Base-by-base conservation (phyloP, 2,113 vertebrate species). In the Eleginops maclovinus region DNA sequence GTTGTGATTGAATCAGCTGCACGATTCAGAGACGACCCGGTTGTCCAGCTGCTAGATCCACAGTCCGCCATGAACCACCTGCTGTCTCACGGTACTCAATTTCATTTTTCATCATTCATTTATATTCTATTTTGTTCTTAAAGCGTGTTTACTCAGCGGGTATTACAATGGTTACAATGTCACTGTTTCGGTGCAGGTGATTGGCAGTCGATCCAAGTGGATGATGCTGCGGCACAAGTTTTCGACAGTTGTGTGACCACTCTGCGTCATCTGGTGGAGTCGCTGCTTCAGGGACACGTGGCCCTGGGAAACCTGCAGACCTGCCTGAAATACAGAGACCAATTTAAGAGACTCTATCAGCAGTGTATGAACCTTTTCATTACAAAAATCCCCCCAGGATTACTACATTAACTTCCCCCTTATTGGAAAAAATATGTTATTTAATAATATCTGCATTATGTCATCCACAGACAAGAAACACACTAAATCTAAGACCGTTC, bases 21-120 rank as follows among this genome's bases (percentile, higher is more conserved):
- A 0, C 65, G 63, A 0, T 92, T 88, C 64, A 53, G 41, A 50
- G 50, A 73, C n/a, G 22, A 84, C 49, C 1, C 12, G 14, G 82
- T 91, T 12, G 16, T 14, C 17, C 84, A 84, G 61, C 81, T 95
- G 47, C 87, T 95, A 0, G 46, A 89, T 11, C 82, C 86, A 0
- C 91, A 94, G 66, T 93, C 93, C 10, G 91, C 92, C 9, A 12
- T 93, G 5, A 68, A 79, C 77, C 64, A 89, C 16, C 69, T 93
- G 0, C 90, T 95, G n/a, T 78, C 85, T 50, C 50, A 84, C 2
- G 67, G 94, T 95, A 72, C 1, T 2, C n/a, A 0, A 0, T 53
- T 50, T 61, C 4, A n/a, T 58, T 36, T 36, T 8, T 36, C 9
- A 36, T 36, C 31, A 36, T 36, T 36, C 6, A 36, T 8, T 36